Conservation (phyloP, 2,888 invertebrate genomes). For the Steinernema scapterisci region DNA sequence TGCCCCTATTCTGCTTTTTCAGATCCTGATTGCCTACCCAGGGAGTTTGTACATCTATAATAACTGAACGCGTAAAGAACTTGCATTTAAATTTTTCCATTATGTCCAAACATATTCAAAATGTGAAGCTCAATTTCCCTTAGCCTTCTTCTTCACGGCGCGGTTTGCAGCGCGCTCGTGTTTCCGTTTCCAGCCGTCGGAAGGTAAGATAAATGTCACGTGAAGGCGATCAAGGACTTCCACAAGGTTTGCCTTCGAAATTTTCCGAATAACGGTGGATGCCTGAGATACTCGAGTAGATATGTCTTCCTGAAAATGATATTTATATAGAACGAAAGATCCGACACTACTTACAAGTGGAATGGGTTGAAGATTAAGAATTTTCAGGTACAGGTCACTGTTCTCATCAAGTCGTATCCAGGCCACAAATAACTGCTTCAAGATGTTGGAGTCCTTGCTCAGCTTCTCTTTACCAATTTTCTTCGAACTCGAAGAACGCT, state of each 20-base stretch:
- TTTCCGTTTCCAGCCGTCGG: slow-evolving; percentile 20
- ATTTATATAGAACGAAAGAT: background rate
- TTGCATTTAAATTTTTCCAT: background rate
- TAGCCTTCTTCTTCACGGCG: background rate
- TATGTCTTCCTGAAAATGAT: slow-evolving; percentile 10
- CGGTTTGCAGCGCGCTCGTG: slow-evolving; percentile 18
- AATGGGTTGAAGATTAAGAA: slow-evolving; percentile 5
- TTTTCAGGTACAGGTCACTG: background rate
- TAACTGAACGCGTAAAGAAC: background rate
- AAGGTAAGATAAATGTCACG: slow-evolving; percentile 37
- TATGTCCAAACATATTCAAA: background rate
- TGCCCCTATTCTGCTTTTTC: background rate
- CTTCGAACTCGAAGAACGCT: slow-evolving; percentile 13
- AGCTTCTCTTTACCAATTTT: slow-evolving; percentile 12
- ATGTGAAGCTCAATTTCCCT: background rate
- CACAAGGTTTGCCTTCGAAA: slow-evolving; percentile 35
- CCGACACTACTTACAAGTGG: background rate
- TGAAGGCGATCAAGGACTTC: slow-evolving; percentile 44
- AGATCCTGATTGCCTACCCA: background rate
- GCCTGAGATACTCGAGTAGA: background rate
- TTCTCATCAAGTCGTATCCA: slow-evolving; percentile 10
- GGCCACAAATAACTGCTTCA: slow-evolving; percentile 11
- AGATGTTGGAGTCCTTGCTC: background rate
- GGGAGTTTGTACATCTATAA: background rate
- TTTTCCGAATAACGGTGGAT: background rate